Evolutionary conservation across 1,140 invertebrate genomes (phyloP).

Genomic region (Drosophila lowei): DNA sequence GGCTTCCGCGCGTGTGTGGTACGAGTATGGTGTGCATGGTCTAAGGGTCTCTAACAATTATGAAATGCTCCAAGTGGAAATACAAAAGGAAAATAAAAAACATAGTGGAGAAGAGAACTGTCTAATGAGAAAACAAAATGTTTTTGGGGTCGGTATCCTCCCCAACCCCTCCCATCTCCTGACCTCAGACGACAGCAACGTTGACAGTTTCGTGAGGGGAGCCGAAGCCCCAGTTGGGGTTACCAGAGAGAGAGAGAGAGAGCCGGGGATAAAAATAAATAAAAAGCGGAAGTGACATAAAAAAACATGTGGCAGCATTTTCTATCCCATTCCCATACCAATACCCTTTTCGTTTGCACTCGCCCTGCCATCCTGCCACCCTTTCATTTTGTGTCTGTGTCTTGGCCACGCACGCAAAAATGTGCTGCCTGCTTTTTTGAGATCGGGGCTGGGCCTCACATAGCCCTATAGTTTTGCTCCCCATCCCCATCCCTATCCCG

Average conservation of each 20-base stretch:
- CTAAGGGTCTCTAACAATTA: slow-evolving; percentile 57
- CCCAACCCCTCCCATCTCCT: too few relatives aligned
- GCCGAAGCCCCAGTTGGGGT: background rate
- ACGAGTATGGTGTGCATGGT: background rate
- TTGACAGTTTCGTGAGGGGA: slow-evolving; percentile 40
- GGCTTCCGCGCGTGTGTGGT: slow-evolving; percentile 16
- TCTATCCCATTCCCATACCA: slow-evolving; percentile 5
- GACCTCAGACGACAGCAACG: slow-evolving; percentile 52
- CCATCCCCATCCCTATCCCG: too few relatives aligned
- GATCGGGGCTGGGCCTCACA: too few relatives aligned
- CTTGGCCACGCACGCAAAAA: slow-evolving; percentile 76
- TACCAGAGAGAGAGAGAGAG: background rate
- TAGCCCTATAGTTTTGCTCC: too few relatives aligned
- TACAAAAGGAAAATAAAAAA: background rate
- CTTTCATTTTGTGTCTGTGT: slow-evolving; percentile 5
- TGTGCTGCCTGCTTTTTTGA: slow-evolving; percentile 62
- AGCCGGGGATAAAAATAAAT: slow-evolving; percentile 65
- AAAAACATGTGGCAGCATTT: slow-evolving; percentile 78
- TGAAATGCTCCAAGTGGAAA: slow-evolving; percentile 33
- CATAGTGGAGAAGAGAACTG: slow-evolving; percentile 13
- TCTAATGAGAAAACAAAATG: slow-evolving; percentile 70
- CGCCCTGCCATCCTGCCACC: background rate
- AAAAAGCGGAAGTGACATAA: slow-evolving; percentile 76
- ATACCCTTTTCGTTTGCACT: slow-evolving; percentile 1
- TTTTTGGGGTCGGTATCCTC: slow-evolving; percentile 1